Base-by-base conservation (phyloP, 2,797 vertebrate species). In the Neomorphus geoffroyi region DNA sequence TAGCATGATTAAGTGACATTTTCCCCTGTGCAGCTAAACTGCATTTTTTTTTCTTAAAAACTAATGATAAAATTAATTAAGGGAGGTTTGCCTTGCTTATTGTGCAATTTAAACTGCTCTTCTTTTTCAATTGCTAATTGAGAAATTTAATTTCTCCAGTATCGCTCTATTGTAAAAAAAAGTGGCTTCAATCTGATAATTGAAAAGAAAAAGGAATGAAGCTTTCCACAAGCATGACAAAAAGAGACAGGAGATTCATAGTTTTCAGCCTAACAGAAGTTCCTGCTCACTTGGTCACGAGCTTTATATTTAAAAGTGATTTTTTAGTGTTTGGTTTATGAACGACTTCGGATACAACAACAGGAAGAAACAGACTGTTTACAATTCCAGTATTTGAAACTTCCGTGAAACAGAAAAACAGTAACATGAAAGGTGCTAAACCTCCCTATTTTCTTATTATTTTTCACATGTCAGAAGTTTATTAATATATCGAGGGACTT, bases 11-110 rank as follows among this genome's bases (percentile, higher is more conserved):
- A 97, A 95, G 77, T 12, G 43, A 66, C 77, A 80, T 92, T 86
- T 91, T 86, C 80, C 82, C 80, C 65, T 80, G 80, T 83, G 90
- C 80, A 88, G 45, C 50, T 78, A 87, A 90, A 91, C 58, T n/a
- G 51, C 50, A n/a, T 85, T 92, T 61, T 61, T 61, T 61, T 51
- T 48, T 30, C 39, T 41, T 41, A 17, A 14, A 48, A 46, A 39
- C 27, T 50, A 77, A 92, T 5, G 43, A 92, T 54, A 92, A 96
- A 95, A 97, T 93, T 95, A 95, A 97, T 95, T 94, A 96, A 94
- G 57, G 54, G 51, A 90, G 53, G 30, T 86, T 88, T 88, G 46
- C 65, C 33, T 91, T 92, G 67, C 71, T 93, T 92, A 51, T 80
- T 82, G 90, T 81, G 61, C 73, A 50, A 41, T 86, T 94, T 87